Conservation (phyloP, 23 tunicate species). For the Diplosoma virens region DNA sequence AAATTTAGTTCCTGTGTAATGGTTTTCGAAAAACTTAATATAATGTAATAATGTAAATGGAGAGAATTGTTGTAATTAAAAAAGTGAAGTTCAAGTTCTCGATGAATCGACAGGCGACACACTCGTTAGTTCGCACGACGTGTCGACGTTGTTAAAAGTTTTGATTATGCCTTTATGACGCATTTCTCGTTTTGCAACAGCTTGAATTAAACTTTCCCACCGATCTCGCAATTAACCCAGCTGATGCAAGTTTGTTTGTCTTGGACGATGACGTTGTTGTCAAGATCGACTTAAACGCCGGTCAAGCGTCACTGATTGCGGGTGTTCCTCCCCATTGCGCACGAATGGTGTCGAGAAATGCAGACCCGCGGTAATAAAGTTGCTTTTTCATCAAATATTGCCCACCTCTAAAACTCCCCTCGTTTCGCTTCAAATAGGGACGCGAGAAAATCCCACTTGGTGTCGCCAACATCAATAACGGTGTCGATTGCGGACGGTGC, state of each 20-base stretch:
- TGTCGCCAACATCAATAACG: constrained; percentile 65
- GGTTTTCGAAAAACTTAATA: too few species aligned
- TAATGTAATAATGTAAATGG: too few species aligned
- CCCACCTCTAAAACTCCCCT: not conserved
- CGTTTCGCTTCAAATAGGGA: too few species aligned
- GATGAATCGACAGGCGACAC: too few species aligned
- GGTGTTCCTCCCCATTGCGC: constrained; percentile 92
- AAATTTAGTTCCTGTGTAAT: too few species aligned
- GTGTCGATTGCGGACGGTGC: constrained; percentile 78
- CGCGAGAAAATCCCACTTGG: constrained; percentile 52
- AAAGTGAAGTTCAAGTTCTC: too few species aligned
- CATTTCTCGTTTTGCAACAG: too few species aligned
- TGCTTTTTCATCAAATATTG: not conserved
- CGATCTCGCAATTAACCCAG: constrained; percentile 52
- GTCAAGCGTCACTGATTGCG: constrained; percentile 78
- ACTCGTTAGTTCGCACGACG: too few species aligned
- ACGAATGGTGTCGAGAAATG: constrained; percentile 29
- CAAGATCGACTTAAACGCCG: constrained; percentile 50
- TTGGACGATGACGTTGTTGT: constrained; percentile 77
- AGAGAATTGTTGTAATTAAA: too few species aligned
- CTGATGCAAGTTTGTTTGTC: constrained; percentile 59
- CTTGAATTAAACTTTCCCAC: constrained; percentile 80
- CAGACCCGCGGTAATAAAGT: constrained; percentile 58
- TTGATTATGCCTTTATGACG: too few species aligned
- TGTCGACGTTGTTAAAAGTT: too few species aligned